phyloP scores from a whole-genome alignment of 2,113 vertebrate genomes.

The Chauna torquata region DNA sequence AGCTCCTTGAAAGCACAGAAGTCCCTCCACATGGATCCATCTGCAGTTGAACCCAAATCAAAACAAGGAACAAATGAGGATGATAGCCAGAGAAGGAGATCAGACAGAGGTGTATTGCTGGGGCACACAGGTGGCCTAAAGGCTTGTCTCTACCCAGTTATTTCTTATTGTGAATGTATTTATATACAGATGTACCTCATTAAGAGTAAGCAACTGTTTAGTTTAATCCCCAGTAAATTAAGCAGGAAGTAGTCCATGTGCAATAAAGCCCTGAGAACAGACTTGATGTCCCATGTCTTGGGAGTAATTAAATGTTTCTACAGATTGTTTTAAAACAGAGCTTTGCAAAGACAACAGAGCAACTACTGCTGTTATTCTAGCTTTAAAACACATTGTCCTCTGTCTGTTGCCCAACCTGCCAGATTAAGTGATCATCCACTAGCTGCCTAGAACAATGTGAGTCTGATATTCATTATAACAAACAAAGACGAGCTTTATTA shows the following conservation, averaged over 20 bases:
- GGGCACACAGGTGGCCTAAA: neutral
- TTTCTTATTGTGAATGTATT: neutral
- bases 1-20: neutral
- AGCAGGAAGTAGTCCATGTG: neutral
- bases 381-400: conserved; percentile 32
- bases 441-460: neutral
- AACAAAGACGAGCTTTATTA: neutral
- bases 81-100: neutral
- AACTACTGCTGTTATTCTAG: neutral
- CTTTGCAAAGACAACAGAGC: neutral
- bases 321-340: neutral
- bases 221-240: neutral
- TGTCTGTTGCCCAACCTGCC: neutral
- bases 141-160: neutral
- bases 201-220: neutral
- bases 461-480: neutral
- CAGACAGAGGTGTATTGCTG: neutral
- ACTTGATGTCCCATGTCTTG: neutral
- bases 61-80: neutral
- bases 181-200: neutral
- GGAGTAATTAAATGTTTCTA: conserved; percentile 6
- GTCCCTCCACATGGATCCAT: neutral
- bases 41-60: neutral
- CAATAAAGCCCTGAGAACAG: conserved; percentile 18
- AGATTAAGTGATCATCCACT: neutral